Percentiles rank a stretch among this genome's conserved stretches.
phyloP scores from a whole-genome alignment of 2,888 invertebrate species.

The Tanytarsus gracilentus region DNA sequence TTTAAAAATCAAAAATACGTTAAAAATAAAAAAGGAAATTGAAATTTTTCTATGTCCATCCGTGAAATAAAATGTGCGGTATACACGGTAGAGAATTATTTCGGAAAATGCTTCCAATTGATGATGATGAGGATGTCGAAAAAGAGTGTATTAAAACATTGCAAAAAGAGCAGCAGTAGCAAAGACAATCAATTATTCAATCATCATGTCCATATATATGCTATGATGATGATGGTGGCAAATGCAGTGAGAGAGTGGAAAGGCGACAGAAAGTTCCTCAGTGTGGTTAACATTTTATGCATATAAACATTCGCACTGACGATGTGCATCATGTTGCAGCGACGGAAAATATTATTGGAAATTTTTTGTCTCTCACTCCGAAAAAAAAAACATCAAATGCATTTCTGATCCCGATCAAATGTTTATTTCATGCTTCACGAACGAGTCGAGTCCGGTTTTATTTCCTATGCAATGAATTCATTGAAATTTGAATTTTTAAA shows the following conservation, averaged over 20 bases:
- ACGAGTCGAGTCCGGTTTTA: too few species aligned
- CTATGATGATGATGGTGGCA: too few species aligned
- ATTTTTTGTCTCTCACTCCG: background rate
- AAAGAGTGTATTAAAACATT: background rate
- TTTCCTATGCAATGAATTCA: constrained; percentile 17
- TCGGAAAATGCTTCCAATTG: background rate
- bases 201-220: constrained; percentile 15
- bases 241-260: background rate
- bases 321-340: background rate
- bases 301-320: background rate
- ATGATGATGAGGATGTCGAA: background rate
- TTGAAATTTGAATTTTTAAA: constrained; percentile 22
- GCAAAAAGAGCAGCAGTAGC: background rate
- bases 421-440: constrained; percentile 3
- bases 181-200: constrained; percentile 4
- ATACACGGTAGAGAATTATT: background rate
- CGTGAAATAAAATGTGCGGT: too few species aligned
- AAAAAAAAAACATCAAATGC: constrained; percentile 7
- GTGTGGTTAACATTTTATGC: constrained; percentile 7
- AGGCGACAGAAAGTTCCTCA: constrained; percentile 6
- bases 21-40: too few species aligned
- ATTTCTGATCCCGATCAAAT: constrained; percentile 14
- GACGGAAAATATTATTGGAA: background rate
- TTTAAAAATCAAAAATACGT: background rate
- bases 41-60: too few species aligned